phyloP scores from a whole-genome alignment of 2,888 invertebrate genomes.

The Epistrophella euchroma region DNA sequence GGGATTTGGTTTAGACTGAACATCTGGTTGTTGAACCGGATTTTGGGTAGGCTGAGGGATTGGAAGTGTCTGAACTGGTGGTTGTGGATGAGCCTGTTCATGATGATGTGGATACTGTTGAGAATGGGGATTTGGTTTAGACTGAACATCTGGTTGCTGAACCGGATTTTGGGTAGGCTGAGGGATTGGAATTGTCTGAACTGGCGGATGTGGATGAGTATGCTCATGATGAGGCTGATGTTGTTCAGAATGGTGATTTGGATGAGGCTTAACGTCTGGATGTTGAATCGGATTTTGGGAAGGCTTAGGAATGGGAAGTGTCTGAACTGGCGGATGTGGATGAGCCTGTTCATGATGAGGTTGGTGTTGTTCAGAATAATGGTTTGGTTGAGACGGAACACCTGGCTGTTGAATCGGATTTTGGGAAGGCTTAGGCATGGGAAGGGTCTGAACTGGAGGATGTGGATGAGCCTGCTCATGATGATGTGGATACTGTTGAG shows the following conservation, averaged over 20 bases:
- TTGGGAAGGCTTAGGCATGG: too few species aligned
- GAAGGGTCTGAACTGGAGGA: too few species aligned
- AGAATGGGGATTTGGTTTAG: background rate
- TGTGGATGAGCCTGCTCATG: too few species aligned
- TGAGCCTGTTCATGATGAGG: background rate
- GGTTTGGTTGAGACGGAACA: background rate
- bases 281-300: background rate
- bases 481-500: too few species aligned
- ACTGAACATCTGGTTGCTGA: background rate
- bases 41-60: background rate
- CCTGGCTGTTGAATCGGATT: background rate
- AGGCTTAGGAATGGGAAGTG: background rate
- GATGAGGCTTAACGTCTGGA: background rate
- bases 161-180: background rate
- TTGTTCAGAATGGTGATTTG: background rate
- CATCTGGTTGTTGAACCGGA: background rate
- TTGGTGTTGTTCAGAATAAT: background rate
- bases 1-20: background rate
- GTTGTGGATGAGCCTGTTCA: background rate
- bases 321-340: background rate
- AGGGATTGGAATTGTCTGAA: constrained; percentile 7
- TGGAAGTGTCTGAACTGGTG: background rate
- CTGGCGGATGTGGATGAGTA: constrained; percentile 32
- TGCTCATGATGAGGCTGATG: background rate
- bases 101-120: background rate